Base-by-base conservation (phyloP, 2,113 vertebrate species). In the Siniperca knerii region DNA sequence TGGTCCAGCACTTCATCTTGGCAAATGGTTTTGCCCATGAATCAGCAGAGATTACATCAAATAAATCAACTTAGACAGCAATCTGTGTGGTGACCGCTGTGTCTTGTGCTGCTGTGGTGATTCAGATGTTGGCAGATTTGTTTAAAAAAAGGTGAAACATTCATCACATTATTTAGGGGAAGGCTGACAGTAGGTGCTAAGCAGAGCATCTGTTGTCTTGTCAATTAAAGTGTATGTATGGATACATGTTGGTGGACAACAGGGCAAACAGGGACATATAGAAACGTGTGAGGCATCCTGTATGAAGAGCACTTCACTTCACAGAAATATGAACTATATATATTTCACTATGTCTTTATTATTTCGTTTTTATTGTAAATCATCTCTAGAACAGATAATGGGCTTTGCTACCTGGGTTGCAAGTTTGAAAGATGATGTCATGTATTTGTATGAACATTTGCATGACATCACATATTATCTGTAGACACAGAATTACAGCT, bases 81-180 rank as follows among this genome's bases (percentile, higher is more conserved):
- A 61, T 83, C 80, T 81, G 73, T 48, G 73, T 52, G 65, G 74
- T 81, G 83, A 75, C 69, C 46, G 55, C 54, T 23, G 62, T 40
- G 75, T 76, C 70, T 62, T 29, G 64, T 35, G 61, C 52, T 16
- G 44, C 52, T 15, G 78, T 21, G 6, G 82, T 80, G 9, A 83
- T 60, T 90, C 75, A 77, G 66, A 79, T 60, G 72, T 61, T 79
- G 79, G 76, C 79, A 80, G 55, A 57, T 60, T 62, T 69, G 66
- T 76, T 77, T 20, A 2, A 29, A 48, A 72, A 60, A 60, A 68
- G 72, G 46, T 65, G 64, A 75, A 57, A 80, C 66, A 65, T 77
- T 76, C 37, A 68, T 77, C 54, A 23, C n/a, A 6, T 69, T 35
- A 29, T n/a, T 57, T 2, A 33, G 29, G 13, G 13, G 37, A 71